A percentile compares a stretch with the other conserved stretches of the same genome.
Conservation (phyloP, 2,113 vertebrate species). For the Tricholaema leucomelas region DNA sequence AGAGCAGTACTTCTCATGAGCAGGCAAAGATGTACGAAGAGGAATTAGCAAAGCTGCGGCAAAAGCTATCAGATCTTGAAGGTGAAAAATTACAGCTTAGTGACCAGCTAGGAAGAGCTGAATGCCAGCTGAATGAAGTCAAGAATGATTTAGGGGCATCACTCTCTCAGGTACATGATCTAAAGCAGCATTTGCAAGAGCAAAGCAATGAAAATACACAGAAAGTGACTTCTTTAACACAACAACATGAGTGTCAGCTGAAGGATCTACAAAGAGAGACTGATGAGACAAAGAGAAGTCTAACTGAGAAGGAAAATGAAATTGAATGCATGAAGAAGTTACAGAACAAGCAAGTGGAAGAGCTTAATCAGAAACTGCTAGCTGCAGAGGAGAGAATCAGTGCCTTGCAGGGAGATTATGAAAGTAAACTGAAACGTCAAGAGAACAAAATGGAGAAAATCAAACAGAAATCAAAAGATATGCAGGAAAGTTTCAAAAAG, state of each 20-base stretch:
- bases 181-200: constrained; percentile 75
- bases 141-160: constrained; percentile 73
- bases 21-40: constrained; percentile 36
- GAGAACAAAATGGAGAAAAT: constrained; percentile 88
- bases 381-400: constrained; percentile 76
- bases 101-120: constrained; percentile 58
- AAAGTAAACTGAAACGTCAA: constrained; percentile 85
- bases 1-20: background rate
- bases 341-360: constrained; percentile 79
- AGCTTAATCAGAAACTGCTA: constrained; percentile 78
- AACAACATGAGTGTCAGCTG: constrained; percentile 69
- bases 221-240: constrained; percentile 74
- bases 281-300: constrained; percentile 70
- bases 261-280: constrained; percentile 70
- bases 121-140: constrained; percentile 61
- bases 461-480: constrained; percentile 87
- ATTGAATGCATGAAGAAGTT: constrained; percentile 68
- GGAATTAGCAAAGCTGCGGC: constrained; percentile 75
- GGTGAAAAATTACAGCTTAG: constrained; percentile 75
- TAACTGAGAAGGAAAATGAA: constrained; percentile 79
- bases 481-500: constrained; percentile 87
- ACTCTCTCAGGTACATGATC: constrained; percentile 70
- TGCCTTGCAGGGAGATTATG: constrained; percentile 79
- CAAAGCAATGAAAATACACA: constrained; percentile 72
- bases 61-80: constrained; percentile 69